Percentiles rank a stretch among this genome's conserved stretches.
These are phyloP conservation scores for Scotopteryx bipunctaria DNA, from an alignment of 2,888 invertebrate species.

Conservation along the genomic window DNA sequence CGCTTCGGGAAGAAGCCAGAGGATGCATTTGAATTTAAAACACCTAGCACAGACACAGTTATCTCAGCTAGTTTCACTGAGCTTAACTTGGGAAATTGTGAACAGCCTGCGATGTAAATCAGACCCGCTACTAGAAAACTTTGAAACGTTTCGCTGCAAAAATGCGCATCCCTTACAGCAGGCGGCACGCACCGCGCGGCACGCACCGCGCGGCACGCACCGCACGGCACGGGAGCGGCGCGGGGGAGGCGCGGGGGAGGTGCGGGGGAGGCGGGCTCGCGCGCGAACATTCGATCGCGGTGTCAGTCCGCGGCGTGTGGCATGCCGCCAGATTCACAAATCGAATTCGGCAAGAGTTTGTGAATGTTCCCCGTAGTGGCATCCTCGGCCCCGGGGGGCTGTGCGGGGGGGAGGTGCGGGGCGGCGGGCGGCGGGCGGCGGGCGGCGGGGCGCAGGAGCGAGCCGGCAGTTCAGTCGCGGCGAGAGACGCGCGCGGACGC, in stretches of 20 bases:
- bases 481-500: conserved; percentile 13
- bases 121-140: neutral
- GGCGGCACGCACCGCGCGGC: neutral
- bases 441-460: neutral
- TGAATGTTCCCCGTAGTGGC: conserved; percentile 23
- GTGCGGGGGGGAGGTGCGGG: conserved; percentile 3
- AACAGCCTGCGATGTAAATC: neutral
- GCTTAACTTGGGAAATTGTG: too few species aligned
- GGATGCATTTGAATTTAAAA: too few species aligned
- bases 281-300: neutral
- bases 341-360: conserved; percentile 27
- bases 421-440: neutral
- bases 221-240: neutral
- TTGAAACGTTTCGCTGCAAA: neutral
- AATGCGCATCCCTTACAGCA: neutral
- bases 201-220: neutral
- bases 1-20: too few species aligned
- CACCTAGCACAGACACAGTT: too few species aligned
- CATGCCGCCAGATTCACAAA: conserved; percentile 25
- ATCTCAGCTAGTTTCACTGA: too few species aligned
- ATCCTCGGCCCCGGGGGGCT: conserved; percentile 8
- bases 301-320: conserved; percentile 6
- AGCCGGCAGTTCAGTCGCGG: conserved; percentile 1
- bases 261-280: neutral
- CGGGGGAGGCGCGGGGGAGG: neutral